Percentiles rank a stretch among this genome's conserved stretches.
phyloP scores from a whole-genome alignment of 2,888 invertebrate genomes.

The Choreutis nemorana region DNA sequence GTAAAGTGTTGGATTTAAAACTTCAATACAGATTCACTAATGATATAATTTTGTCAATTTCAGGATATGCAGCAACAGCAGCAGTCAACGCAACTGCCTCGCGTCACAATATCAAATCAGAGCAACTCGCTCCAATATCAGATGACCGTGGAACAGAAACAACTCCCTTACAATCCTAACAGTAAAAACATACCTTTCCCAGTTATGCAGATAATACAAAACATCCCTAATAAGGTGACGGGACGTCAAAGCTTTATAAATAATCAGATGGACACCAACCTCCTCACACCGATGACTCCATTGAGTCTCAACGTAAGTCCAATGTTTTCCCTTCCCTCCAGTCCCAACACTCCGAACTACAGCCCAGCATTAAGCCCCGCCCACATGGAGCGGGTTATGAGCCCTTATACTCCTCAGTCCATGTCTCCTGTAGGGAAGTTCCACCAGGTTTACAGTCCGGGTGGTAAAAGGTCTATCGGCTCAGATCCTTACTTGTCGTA shows the following conservation, averaged over 20 bases:
- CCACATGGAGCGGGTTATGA: constrained; percentile 34
- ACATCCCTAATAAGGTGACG: constrained; percentile 22
- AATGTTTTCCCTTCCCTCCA: constrained; percentile 43
- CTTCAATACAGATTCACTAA: too few species aligned
- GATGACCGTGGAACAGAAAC: constrained; percentile 21
- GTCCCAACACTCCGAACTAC: constrained; percentile 34
- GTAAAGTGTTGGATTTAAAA: too few species aligned
- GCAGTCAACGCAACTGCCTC: constrained; percentile 18
- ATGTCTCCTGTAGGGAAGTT: constrained; percentile 42
- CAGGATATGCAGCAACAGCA: constrained; percentile 37
- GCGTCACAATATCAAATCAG: too few species aligned
- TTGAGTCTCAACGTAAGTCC: constrained; percentile 43
- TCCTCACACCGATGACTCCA: constrained; percentile 35
- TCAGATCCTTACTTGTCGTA: constrained; percentile 47
- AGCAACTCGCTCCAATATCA: too few species aligned
- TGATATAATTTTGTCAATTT: too few species aligned
- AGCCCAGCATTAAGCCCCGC: constrained; percentile 49
- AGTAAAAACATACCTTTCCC: constrained; percentile 31
- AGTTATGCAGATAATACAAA: constrained; percentile 37
- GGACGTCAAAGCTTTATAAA: constrained; percentile 14
- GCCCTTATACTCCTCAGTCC: constrained; percentile 49
- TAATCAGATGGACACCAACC: constrained; percentile 2
- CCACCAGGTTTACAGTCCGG: constrained; percentile 35
- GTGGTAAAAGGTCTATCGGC: constrained; percentile 31
- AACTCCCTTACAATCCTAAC: constrained; percentile 16